These are phyloP conservation scores for Eremobia ochroleuca DNA, from an alignment of 2,888 invertebrate species.

Conservation along the genomic window DNA sequence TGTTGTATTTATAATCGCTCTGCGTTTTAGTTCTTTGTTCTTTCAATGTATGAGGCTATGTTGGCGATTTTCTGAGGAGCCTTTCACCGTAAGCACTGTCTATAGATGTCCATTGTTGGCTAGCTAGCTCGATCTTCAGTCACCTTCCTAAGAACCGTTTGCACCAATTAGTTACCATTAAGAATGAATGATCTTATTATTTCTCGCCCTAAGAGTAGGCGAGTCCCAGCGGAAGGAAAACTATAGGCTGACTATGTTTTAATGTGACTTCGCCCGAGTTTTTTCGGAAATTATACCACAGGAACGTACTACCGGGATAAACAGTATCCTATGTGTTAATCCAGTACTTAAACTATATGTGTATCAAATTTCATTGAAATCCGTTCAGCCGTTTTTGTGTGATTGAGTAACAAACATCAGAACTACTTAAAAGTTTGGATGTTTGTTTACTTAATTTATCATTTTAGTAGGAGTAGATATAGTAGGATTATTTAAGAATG, in stretches of 20 bases:
- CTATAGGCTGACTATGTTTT: neutral
- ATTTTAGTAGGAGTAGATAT: too few relatives aligned
- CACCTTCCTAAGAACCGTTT: slow-evolving; percentile 4
- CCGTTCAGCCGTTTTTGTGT: neutral
- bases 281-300: too few relatives aligned
- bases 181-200: neutral
- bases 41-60: slow-evolving; percentile 14
- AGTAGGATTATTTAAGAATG: neutral
- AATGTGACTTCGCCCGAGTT: neutral
- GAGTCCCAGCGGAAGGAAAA: neutral
- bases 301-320: neutral
- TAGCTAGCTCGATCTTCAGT: slow-evolving; percentile 9
- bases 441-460: too few relatives aligned
- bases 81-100: neutral
- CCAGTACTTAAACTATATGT: too few relatives aligned
- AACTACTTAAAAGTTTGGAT: neutral
- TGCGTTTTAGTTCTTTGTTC: neutral
- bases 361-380: neutral
- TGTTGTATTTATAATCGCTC: neutral
- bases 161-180: neutral
- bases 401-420: neutral
- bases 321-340: neutral
- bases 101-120: neutral
- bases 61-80: slow-evolving; percentile 4
- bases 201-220: neutral